These are phyloP conservation scores for Neolamprologus brichardi DNA, from an alignment of 2,113 vertebrate genomes.

Conservation along the genomic window DNA sequence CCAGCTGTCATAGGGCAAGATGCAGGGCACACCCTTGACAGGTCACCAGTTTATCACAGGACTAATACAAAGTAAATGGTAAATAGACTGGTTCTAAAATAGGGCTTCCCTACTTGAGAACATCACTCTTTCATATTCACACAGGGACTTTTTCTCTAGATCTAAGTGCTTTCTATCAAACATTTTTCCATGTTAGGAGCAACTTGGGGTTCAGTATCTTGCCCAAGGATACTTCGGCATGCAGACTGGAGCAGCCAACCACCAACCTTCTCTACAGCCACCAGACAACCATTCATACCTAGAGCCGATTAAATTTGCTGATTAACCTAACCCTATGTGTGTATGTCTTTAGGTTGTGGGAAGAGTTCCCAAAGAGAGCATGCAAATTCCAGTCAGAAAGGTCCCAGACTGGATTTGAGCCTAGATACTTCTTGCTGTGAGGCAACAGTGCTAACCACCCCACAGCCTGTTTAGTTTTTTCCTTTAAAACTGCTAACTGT, in stretches of 20 bases:
- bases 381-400: not conserved
- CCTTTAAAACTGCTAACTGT: not conserved
- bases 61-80: not conserved
- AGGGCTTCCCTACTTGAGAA: not conserved
- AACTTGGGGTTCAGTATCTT: not conserved
- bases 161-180: not conserved
- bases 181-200: not conserved
- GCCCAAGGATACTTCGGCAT: not conserved
- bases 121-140: not conserved
- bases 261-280: not conserved
- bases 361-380: not conserved
- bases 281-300: not conserved
- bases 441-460: not conserved
- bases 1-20: not conserved
- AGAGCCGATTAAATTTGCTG: accelerated
- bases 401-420: not conserved
- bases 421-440: not conserved
- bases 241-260: not conserved
- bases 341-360: not conserved
- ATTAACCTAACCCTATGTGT: not conserved
- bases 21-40: not conserved
- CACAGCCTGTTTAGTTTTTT: not conserved
- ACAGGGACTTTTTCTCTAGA: not conserved
- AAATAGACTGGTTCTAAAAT: not conserved
- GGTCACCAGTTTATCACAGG: not conserved